Conservation (phyloP, 2,113 vertebrate genomes). For the Sciurus niger region DNA sequence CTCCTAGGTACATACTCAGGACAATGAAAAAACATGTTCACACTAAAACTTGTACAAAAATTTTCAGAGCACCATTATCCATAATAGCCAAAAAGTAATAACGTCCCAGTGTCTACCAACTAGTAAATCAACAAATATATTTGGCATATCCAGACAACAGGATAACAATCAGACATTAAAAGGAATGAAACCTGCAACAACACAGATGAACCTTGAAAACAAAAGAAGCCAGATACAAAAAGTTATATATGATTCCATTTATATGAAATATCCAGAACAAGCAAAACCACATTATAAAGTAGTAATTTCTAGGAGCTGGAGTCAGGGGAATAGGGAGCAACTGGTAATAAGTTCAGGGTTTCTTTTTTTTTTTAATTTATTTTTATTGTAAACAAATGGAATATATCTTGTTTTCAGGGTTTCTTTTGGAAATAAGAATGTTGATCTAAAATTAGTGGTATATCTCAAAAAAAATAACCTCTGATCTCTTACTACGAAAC, state of each 20-base stretch:
- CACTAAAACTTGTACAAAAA: neutral
- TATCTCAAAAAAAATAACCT: neutral
- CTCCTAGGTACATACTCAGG: neutral
- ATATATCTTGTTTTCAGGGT: neutral
- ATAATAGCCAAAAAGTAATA: neutral
- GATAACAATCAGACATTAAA: slow-evolving; percentile 29
- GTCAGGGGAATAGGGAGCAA: neutral
- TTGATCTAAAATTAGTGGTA: neutral
- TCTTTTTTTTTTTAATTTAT: neutral
- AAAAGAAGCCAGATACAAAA: slow-evolving; percentile 39
- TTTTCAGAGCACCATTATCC: neutral
- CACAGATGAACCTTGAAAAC: slow-evolving; percentile 40
- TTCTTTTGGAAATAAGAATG: neutral
- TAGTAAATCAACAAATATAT: neutral
- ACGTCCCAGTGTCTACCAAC: neutral
- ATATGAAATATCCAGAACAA: slow-evolving; percentile 21
- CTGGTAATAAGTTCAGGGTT: neutral
- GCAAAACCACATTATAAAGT: neutral
- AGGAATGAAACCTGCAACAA: neutral
- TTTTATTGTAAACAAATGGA: too few relatives aligned
- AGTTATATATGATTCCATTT: neutral
- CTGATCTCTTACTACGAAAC: slow-evolving; percentile 13
- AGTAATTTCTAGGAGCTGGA: neutral
- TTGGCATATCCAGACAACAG: neutral
- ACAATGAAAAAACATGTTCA: neutral